Evolutionary conservation across 1,140 invertebrate species (phyloP), one percentile per base, ranked within the genome.

Genomic region (Anoplophora glabripennis): DNA sequence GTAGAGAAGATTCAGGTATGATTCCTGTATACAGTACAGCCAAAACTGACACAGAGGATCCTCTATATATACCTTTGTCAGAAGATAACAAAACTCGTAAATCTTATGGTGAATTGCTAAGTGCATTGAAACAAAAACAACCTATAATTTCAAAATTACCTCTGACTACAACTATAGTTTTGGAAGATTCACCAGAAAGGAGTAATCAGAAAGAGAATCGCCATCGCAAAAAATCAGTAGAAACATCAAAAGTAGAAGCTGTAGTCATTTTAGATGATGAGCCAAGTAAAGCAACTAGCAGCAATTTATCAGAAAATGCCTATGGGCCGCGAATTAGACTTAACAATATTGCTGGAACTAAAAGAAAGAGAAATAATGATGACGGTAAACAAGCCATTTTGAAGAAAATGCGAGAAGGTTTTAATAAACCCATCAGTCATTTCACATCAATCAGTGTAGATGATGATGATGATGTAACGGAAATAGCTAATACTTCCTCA

Each of bases 391-490:
- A 42, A 42, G 12, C 5, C 9, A 15, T 17, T 15, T 42, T 17
- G n/a, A 42, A 42, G 18, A 46, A 18, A 28, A 46, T 21, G 28
- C 21, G 21, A 28, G 21, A 28, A 17, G 28, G 44, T 17, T 21
- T 46, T 8, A n/a, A 17, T 46, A 46, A 28, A 2, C 17, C 17
- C 12, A 10, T 11, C 11, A 46, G 10, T 10, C 4, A 28, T 14
- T 28, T 18, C 11, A 28, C 28, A n/a, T 46, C 44, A 3, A 46
- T 46, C n/a, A 46, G 18, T 46, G 9, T 46, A 46, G 44, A 46
- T 18, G 44, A 46, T 28, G 21, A 28, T 28, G 21, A 28, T 28
- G 21, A 28, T 18, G 17, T 46, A 28, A 28, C 21, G 21, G 21
- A 28, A 46, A 18, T 46, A 15, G 8, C 17, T 46, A 9, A 17